Percentiles rank a stretch among this genome's conserved stretches.
Evolutionary conservation across 2,113 vertebrate genomes (phyloP).

Genomic region (Genyomyrus donnyi): DNA sequence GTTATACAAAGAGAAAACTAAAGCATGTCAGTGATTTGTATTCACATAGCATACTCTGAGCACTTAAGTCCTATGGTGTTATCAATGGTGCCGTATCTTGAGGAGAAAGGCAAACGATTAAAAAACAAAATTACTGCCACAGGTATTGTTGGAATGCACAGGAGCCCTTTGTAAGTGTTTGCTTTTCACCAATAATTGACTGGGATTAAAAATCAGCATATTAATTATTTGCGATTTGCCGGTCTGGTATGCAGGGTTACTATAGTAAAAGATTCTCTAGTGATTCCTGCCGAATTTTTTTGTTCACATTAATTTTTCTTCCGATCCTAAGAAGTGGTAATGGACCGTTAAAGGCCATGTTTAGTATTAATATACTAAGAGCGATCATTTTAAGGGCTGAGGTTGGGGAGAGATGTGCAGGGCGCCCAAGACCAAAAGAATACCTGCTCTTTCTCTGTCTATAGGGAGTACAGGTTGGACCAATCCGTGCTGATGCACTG

Average conservation of each 20-base stretch:
- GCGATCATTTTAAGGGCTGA: background rate
- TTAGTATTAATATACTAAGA: background rate
- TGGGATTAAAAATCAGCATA: background rate
- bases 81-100: background rate
- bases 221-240: background rate
- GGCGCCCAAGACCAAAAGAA: background rate
- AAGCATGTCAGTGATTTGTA: background rate
- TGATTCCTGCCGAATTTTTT: background rate
- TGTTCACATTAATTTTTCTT: background rate
- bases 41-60: background rate
- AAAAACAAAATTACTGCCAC: background rate
- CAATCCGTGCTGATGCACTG: slow-evolving; percentile 50
- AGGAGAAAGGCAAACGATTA: background rate
- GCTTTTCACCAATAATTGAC: background rate
- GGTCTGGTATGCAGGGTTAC: background rate
- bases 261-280: background rate
- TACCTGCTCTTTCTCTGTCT: slow-evolving; percentile 13
- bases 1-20: background rate
- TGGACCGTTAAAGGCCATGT: background rate
- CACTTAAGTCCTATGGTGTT: background rate
- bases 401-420: background rate
- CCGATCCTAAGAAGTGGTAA: background rate
- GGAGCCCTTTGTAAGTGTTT: background rate
- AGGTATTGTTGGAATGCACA: background rate
- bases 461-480: slow-evolving; percentile 59